Evolutionary conservation across 2,113 vertebrate species (phyloP).

Genomic region (Ondatra zibethicus): DNA sequence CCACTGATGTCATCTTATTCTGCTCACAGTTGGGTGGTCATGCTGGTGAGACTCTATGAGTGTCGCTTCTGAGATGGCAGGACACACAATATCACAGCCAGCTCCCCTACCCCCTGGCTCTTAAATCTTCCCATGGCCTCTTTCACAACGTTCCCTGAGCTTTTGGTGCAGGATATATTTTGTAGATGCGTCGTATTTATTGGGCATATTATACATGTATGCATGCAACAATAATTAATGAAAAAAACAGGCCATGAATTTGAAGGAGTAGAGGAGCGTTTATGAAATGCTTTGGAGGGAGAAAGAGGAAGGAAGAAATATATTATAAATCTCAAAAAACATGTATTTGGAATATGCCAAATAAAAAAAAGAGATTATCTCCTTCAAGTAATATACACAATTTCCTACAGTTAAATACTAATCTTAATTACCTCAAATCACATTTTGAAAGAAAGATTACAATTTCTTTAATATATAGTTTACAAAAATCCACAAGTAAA

Average conservation of each 20-base stretch:
- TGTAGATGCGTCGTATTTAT: background rate
- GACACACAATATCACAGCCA: background rate
- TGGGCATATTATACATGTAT: background rate
- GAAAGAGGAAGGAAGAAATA: background rate
- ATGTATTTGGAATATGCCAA: background rate
- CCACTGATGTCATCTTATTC: background rate
- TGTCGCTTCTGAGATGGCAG: background rate
- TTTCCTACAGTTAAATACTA: background rate
- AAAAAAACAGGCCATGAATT: background rate
- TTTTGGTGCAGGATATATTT: background rate
- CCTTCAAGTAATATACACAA: background rate
- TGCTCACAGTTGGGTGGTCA: background rate
- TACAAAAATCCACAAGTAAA: constrained; percentile 24
- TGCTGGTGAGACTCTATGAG: background rate
- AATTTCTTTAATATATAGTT: background rate
- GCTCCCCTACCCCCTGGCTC: background rate
- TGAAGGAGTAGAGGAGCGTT: background rate
- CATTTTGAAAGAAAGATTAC: background rate
- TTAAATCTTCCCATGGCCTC: too few relatives aligned
- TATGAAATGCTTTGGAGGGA: background rate
- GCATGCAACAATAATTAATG: background rate
- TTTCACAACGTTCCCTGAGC: background rate
- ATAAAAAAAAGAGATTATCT: background rate
- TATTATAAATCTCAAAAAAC: background rate
- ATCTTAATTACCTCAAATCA: constrained; percentile 9